phyloP scores from a whole-genome alignment of 2,888 invertebrate genomes.

The Aleiodes leptofemur region DNA sequence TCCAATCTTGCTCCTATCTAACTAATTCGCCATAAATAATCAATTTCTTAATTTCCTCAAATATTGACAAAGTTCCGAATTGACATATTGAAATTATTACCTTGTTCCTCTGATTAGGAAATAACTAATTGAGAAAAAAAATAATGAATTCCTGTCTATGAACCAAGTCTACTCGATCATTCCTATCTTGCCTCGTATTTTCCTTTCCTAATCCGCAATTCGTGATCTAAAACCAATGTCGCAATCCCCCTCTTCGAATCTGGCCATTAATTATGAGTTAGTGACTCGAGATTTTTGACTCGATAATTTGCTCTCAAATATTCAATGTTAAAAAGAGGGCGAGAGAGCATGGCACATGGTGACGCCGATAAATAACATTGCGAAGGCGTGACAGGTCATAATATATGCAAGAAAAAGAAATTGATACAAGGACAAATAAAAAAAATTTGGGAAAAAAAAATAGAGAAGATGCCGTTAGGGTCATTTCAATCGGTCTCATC shows the following conservation, averaged over 20 bases:
- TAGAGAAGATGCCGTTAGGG: slow-evolving; percentile 50
- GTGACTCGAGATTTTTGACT: slow-evolving; percentile 26
- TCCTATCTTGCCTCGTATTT: background rate
- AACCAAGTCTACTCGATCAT: slow-evolving; percentile 2
- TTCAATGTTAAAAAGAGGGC: slow-evolving; percentile 8
- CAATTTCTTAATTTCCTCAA: too few species aligned
- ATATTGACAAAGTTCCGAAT: too few species aligned
- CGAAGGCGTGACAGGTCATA: slow-evolving; percentile 38
- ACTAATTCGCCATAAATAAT: too few species aligned
- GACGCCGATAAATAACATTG: slow-evolving; percentile 41
- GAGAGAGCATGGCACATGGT: slow-evolving; percentile 45
- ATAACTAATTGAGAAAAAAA: background rate
- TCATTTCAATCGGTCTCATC: slow-evolving; percentile 15
- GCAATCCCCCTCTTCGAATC: background rate
- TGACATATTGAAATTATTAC: too few species aligned
- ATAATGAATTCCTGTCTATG: background rate
- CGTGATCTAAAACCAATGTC: background rate
- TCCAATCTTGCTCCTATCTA: too few species aligned
- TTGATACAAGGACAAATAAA: slow-evolving; percentile 7
- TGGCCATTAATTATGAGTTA: slow-evolving; percentile 24
- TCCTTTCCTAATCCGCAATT: background rate
- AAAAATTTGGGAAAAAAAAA: slow-evolving; percentile 38
- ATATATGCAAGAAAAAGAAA: slow-evolving; percentile 30
- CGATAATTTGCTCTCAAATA: slow-evolving; percentile 12
- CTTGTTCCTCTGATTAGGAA: too few species aligned